Conservation (phyloP, 2,797 vertebrate genomes). For the Lagocephalus sceleratus region DNA sequence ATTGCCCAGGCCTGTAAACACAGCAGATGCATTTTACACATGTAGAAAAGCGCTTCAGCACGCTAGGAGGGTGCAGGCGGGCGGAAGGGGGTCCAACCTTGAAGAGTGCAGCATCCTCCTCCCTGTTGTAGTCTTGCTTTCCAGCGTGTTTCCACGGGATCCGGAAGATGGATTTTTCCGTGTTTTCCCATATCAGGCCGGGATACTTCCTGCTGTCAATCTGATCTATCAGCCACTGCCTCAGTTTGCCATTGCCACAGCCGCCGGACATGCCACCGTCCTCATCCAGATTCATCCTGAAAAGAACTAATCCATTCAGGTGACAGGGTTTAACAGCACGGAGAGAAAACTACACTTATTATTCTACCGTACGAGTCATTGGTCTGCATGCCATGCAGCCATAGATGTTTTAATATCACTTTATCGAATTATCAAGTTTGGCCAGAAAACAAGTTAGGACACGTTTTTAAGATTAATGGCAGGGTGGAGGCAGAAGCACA, state of each 20-base stretch:
- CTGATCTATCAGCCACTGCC: constrained; percentile 98
- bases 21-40: not conserved
- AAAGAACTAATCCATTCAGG: constrained; percentile 1
- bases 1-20: constrained; percentile 90
- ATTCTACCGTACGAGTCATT: too few species aligned
- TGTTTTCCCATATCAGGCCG: constrained; percentile 94
- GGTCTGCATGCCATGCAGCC: too few species aligned
- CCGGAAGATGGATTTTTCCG: constrained; percentile 92
- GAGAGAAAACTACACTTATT: not conserved
- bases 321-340: not conserved
- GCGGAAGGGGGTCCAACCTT: constrained; percentile 76
- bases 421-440: too few species aligned
- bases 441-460: too few species aligned
- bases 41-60: not conserved
- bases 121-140: constrained; percentile 97
- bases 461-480: too few species aligned
- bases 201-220: constrained; percentile 92
- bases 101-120: constrained; percentile 97
- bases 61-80: not conserved
- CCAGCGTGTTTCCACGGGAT: constrained; percentile 99
- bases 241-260: constrained; percentile 95
- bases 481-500: too few species aligned
- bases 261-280: constrained; percentile 86
- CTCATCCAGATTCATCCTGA: constrained; percentile 80
- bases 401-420: too few species aligned